phyloP scores from a whole-genome alignment of 2,113 vertebrate species.

The Hypomesus transpacificus region DNA sequence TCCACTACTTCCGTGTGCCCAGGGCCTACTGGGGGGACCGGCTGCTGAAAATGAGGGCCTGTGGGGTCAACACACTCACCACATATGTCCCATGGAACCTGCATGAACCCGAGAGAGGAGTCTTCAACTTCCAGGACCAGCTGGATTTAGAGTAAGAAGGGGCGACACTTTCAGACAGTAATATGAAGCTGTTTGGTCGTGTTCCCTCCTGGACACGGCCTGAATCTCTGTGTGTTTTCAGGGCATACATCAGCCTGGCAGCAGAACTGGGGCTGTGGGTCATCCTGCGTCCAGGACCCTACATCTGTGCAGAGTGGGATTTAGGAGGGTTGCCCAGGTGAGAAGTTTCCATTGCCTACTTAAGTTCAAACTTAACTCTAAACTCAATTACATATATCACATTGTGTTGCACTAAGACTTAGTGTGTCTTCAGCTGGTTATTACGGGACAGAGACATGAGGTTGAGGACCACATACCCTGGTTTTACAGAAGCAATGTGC shows the following conservation, averaged over 20 bases:
- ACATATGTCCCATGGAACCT: constrained; percentile 96
- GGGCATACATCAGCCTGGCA: constrained; percentile 80
- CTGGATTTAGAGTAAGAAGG: constrained; percentile 79
- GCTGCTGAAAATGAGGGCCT: constrained; percentile 71
- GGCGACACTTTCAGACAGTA: constrained; percentile 31
- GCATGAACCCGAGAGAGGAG: constrained; percentile 81
- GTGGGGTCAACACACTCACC: constrained; percentile 88
- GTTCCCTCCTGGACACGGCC: constrained; percentile 63
- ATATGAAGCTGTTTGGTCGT: constrained; percentile 41
- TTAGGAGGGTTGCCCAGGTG: constrained; percentile 89
- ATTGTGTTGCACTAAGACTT: no score
- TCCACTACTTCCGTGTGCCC: constrained; percentile 88
- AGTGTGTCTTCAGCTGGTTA: constrained; percentile 75
- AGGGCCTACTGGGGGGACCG: constrained; percentile 86
- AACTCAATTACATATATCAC: no score
- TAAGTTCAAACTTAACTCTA: constrained; percentile 20
- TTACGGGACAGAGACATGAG: constrained; percentile 82
- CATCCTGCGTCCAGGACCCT: constrained; percentile 88
- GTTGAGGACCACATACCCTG: constrained; percentile 83
- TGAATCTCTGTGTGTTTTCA: constrained; percentile 58
- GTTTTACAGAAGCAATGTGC: constrained; percentile 79
- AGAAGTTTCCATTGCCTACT: constrained; percentile 20
- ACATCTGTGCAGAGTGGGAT: constrained; percentile 89
- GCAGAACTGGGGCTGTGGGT: constrained; percentile 82
- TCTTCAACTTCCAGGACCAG: constrained; percentile 80